Base-by-base conservation (phyloP, 2,888 invertebrate species). In the Coelinius sp. region DNA sequence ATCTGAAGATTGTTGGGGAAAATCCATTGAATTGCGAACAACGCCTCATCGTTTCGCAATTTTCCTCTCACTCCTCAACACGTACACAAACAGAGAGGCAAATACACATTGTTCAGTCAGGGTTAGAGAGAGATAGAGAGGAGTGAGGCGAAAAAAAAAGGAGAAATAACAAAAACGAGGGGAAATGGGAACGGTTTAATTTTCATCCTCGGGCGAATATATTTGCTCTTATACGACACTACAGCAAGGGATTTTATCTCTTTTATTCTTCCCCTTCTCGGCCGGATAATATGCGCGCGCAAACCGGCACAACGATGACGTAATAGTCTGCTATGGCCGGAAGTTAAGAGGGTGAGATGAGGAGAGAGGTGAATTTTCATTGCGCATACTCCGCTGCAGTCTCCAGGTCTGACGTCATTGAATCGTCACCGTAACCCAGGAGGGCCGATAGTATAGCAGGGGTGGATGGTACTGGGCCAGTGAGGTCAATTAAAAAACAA, bases 401-500 rank as follows among this genome's bases (percentile, higher is more conserved):
- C 68, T 75, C 74, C 71, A 53, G 59, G 66, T 75, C 75, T 78
- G 78, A 78, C 78, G 78, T 78, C 78, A 78, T 77, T 67, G 73
- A 70, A 64, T 63, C 72, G 72, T 72, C 72, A 72, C 68, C 44
- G 68, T 63, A 53, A 49, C 35, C 41, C 27, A 67, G 62, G 67
- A 59, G 52, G 35, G 38, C 27, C 24, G 49, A 31, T 49, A 25
- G 22, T 38, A 41, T 41, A 41, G 8, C 49, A 66, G 59, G 62
- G 63, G 41, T 68, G 49, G 53, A 24, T 35, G 41, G 62, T 59
- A 62, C 35, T 24, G 38, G 49, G 56, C 56, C 49, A 22, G 59
- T 31, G 35, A 8, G 59, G 20, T 59, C 31, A 35, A 17, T 63
- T n/a, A n/a, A 41, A 25, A 24, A 22, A 24, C 5, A 41, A 38